These are phyloP conservation scores for Sebastes baramenuke DNA, from an alignment of 2,797 vertebrate species.

Conservation along the genomic window DNA sequence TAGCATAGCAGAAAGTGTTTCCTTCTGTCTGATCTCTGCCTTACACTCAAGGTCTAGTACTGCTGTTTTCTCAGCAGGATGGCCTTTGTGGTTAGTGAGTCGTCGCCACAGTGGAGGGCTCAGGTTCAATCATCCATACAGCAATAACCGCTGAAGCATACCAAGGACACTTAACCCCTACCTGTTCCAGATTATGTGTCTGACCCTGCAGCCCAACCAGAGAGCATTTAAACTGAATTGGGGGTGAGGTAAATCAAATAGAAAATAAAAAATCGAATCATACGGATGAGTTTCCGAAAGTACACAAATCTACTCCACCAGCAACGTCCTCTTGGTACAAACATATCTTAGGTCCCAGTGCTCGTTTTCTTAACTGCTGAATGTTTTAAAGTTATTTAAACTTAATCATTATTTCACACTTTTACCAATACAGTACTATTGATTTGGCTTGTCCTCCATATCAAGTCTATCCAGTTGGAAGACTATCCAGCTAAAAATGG, in stretches of 20 bases:
- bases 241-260: conserved; percentile 7
- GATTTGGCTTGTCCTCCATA: not conserved
- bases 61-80: conserved; percentile 51
- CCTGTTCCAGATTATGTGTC: conserved; percentile 27
- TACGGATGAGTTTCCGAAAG: conserved; percentile 17
- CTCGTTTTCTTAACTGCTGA: not conserved
- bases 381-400: not conserved
- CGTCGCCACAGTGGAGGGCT: conserved; percentile 31
- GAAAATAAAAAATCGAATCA: conserved; percentile 31
- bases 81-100: conserved; percentile 55
- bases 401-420: not conserved
- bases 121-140: conserved; percentile 57
- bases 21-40: conserved; percentile 12
- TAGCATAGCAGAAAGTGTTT: conserved; percentile 16
- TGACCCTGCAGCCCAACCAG: conserved; percentile 16
- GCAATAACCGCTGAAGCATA: conserved; percentile 50
- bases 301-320: not conserved
- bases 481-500: not conserved
- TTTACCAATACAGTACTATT: not conserved
- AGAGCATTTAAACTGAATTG: not conserved
- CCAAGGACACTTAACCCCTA: conserved; percentile 59
- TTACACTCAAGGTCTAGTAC: conserved; percentile 39
- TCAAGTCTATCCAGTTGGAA: not conserved
- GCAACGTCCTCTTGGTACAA: not conserved
- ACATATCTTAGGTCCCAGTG: not conserved